phyloP scores from a whole-genome alignment of 2,888 invertebrate species.

The Apoderus coryli region DNA sequence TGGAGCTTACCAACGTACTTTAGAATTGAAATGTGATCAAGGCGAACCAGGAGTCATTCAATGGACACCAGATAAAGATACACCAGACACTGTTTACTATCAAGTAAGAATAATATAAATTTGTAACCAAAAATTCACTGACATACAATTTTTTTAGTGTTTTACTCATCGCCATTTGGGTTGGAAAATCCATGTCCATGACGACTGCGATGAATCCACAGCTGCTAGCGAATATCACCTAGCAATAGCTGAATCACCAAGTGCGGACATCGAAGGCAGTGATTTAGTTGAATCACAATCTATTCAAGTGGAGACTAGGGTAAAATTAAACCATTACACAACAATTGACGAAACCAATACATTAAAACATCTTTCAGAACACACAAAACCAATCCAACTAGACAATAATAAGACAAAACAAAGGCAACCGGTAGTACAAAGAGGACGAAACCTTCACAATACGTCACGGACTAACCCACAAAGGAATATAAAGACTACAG shows the following conservation, averaged over 20 bases:
- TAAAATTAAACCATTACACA: conserved; percentile 30
- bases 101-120: conserved; percentile 44
- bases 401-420: too few species aligned
- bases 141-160: conserved; percentile 46
- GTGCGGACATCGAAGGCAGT: conserved; percentile 26
- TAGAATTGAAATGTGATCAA: conserved; percentile 68
- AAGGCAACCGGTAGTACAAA: too few species aligned
- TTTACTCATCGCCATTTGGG: conserved; percentile 87
- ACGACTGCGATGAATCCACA: conserved; percentile 51
- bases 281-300: conserved; percentile 43
- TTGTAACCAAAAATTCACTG: not conserved
- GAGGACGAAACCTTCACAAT: too few species aligned
- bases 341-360: too few species aligned
- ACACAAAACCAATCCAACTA: too few species aligned
- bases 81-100: conserved; percentile 86
- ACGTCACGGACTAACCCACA: too few species aligned
- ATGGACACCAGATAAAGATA: conserved; percentile 75
- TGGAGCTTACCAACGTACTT: conserved; percentile 75
- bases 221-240: conserved; percentile 41
- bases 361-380: too few species aligned
- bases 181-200: conserved; percentile 87
- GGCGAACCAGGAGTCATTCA: conserved; percentile 74
- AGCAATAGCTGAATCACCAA: conserved; percentile 28
- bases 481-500: too few species aligned
- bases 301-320: conserved; percentile 22